Conservation (phyloP, 2,113 vertebrate species). For the Pterophyllum scalare region DNA sequence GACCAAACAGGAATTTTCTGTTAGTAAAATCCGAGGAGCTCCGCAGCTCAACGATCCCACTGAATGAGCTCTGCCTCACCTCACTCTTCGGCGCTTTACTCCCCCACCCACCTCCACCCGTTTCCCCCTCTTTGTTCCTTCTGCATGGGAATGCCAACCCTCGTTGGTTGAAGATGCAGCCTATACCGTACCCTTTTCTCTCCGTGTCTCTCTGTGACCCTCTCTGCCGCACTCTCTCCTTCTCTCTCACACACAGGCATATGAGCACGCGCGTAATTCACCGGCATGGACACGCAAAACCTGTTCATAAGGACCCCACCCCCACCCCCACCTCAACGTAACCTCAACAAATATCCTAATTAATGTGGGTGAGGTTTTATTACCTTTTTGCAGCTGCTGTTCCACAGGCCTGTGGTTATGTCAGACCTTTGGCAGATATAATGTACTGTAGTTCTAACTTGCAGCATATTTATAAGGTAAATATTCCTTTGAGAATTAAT, state of each 20-base stretch:
- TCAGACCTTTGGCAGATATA: neutral
- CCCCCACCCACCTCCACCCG: slow-evolving; percentile 38
- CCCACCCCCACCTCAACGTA: neutral
- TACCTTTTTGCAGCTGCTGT: neutral
- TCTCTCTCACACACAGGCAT: neutral
- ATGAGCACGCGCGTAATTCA: neutral
- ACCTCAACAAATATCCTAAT: neutral
- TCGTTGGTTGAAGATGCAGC: slow-evolving; percentile 66
- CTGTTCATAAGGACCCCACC: neutral
- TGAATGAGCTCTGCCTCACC: slow-evolving; percentile 80
- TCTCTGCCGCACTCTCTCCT: neutral
- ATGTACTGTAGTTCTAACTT: neutral
- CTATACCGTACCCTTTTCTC: slow-evolving; percentile 34
- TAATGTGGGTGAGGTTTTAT: neutral
- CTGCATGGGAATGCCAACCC: slow-evolving; percentile 73
- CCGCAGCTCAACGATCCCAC: slow-evolving; percentile 74
- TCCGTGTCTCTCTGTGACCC: neutral
- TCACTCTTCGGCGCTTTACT: slow-evolving; percentile 63
- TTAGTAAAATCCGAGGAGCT: slow-evolving; percentile 79
- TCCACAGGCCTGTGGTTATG: neutral
- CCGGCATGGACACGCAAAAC: neutral
- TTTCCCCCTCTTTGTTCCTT: slow-evolving; percentile 57
- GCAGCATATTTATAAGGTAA: neutral
- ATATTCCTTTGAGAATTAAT: neutral
- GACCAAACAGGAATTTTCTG: slow-evolving; percentile 55